Evolutionary conservation across 2,888 invertebrate genomes (phyloP), one percentile per base, ranked within the genome.

Genomic region (Agonum fuliginosum): DNA sequence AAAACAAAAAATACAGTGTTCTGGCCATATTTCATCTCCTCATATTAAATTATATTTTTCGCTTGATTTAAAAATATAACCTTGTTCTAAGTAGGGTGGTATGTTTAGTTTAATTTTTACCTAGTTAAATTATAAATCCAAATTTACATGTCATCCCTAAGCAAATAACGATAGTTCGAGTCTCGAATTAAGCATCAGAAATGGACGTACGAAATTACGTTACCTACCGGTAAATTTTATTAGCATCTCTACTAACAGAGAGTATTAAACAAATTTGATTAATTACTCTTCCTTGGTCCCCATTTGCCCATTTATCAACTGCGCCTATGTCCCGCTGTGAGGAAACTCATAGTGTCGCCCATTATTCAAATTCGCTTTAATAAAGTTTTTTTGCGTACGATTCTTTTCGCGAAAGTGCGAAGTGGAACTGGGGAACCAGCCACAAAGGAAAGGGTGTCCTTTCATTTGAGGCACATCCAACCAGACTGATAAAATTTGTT

Each of bases 311-410:
- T 37, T 48, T 48, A 19, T 17, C 48, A 48, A 8, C 62, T n/a
- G 3, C 62, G 27, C 27, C 62, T 10, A 62, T 62, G 62, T 30
- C 20, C 48, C 17, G 30, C 62, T 12, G 27, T 3, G 37, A 37
- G 30, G 30, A 62, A 24, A 62, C 27, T 62, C 14, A 6, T 37
- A 14, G 37, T 19, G 37, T 1, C 8, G 67, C 1, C 41, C 67
- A 67, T 67, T 67, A 67, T 67, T 67, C 67, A 67, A 67, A 67
- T 67, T 27, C 62, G 27, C 37, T 67, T 67, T 67, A 67, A 67
- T 67, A 67, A 67, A 67, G 41, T 67, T 67, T 62, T 69, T 41
- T 69, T 69, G 17, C 10, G 30, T 12, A 8, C 62, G 37, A 3
- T 37, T 37, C 37, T 37, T 62, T 62, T 30, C 1, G 22, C 14